Percentiles rank a stretch among this genome's conserved stretches.
Conservation (phyloP, 1,140 invertebrate genomes). For the Drosophila burlai region DNA sequence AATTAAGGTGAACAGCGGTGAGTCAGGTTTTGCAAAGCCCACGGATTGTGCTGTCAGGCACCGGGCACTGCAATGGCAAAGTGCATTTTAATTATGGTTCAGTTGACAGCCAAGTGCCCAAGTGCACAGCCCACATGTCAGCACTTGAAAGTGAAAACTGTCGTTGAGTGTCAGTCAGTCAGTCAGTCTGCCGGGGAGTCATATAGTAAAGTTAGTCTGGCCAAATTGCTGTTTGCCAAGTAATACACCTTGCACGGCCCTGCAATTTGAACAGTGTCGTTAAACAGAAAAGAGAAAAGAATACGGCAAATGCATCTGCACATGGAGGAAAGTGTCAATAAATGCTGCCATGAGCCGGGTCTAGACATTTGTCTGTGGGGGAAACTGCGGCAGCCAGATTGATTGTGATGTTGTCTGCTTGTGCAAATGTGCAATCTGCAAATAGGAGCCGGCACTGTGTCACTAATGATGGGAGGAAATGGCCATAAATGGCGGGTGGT, state of each 20-base stretch:
- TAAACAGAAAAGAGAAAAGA: constrained; percentile 48
- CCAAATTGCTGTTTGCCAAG: constrained; percentile 46
- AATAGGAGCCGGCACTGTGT: constrained; percentile 6
- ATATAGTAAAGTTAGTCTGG: constrained; percentile 6
- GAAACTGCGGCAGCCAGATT: constrained; percentile 66
- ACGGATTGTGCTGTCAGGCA: constrained; percentile 15
- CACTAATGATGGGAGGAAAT: constrained; percentile 27
- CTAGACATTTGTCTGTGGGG: constrained; percentile 52
- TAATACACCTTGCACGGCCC: constrained; percentile 32
- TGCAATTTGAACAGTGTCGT: constrained; percentile 59
- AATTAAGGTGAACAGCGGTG: constrained; percentile 58
- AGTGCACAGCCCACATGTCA: constrained; percentile 37
- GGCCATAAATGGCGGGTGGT: not conserved
- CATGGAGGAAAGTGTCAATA: constrained; percentile 72
- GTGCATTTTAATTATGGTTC: constrained; percentile 78
- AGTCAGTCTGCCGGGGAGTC: constrained; percentile 1
- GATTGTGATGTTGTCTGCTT: constrained; percentile 38
- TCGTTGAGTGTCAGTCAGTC: constrained; percentile 33
- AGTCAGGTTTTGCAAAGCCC: constrained; percentile 62
- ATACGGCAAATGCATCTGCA: constrained; percentile 44
- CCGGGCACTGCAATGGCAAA: constrained; percentile 52
- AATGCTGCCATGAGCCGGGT: constrained; percentile 26
- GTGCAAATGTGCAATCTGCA: constrained; percentile 25
- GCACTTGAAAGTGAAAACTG: constrained; percentile 72
- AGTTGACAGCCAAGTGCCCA: constrained; percentile 44